phyloP scores from a whole-genome alignment of 2,113 vertebrate genomes.

The Nyctereutes procyonoides region DNA sequence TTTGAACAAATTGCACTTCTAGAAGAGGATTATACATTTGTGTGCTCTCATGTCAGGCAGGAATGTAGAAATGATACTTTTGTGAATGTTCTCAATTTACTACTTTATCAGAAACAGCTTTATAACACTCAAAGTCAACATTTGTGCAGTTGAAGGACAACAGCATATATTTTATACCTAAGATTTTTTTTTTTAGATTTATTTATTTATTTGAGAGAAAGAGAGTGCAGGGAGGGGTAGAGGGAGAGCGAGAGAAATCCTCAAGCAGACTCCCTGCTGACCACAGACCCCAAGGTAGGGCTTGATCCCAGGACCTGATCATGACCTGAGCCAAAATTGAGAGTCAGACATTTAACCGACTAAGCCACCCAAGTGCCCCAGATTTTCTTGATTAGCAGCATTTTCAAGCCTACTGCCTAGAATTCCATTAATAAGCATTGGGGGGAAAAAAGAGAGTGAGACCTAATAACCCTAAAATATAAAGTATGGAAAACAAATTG shows the following conservation, averaged over 20 bases:
- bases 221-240: too few species aligned
- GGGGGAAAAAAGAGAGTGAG: not conserved
- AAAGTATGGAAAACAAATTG: not conserved
- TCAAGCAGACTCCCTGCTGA: too few species aligned
- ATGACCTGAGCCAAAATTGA: too few species aligned
- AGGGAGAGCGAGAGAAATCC: too few species aligned
- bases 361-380: not conserved
- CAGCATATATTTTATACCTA: not conserved
- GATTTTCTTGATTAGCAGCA: not conserved
- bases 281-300: too few species aligned
- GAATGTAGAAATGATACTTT: not conserved
- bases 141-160: not conserved
- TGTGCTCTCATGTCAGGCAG: not conserved
- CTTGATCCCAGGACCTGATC: too few species aligned
- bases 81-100: not conserved
- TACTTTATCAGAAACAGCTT: not conserved
- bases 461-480: not conserved
- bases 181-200: not conserved
- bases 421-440: not conserved
- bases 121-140: not conserved
- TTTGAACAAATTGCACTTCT: not conserved
- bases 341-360: too few species aligned
- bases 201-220: not conserved
- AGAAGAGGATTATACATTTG: not conserved
- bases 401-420: not conserved